Evolutionary conservation across 1,140 invertebrate genomes (phyloP).

Genomic region (Galendromus occidentalis): DNA sequence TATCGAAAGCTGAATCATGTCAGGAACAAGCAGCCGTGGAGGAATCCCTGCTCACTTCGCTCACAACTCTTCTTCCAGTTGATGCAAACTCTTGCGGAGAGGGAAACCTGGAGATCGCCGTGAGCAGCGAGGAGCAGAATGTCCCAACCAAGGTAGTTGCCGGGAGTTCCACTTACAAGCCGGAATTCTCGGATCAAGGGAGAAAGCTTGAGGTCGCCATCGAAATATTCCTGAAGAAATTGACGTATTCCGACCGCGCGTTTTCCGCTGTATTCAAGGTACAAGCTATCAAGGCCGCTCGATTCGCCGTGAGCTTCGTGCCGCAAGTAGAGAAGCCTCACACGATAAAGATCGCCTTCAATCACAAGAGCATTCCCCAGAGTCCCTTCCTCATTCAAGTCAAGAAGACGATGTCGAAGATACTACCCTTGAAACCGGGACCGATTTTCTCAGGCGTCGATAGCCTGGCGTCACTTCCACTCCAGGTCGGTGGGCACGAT

Average conservation of each 20-base stretch:
- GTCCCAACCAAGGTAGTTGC: constrained; percentile 61
- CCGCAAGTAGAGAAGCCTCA: constrained; percentile 82
- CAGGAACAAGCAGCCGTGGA: neutral
- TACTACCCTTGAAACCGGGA: neutral
- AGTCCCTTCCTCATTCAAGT: constrained; percentile 17
- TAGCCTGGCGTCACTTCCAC: neutral
- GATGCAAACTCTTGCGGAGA: constrained; percentile 90
- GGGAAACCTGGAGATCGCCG: constrained; percentile 91
- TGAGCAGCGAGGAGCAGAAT: constrained; percentile 73
- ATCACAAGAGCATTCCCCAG: constrained; percentile 54
- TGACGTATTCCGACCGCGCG: no score
- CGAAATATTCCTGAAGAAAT: no score
- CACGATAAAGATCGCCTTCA: constrained; percentile 86
- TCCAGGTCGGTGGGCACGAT: neutral
- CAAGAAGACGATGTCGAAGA: neutral
- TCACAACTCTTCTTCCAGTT: constrained; percentile 34
- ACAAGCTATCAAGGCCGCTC: constrained; percentile 60
- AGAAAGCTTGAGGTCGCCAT: no score
- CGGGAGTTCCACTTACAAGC: no score
- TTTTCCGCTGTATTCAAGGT: no score
- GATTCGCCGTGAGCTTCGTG: constrained; percentile 86
- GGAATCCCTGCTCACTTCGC: neutral
- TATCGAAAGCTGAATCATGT: neutral
- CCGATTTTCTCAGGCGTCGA: neutral
- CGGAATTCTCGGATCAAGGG: no score